Evolutionary conservation across 2,888 invertebrate species (phyloP).

Genomic region (Sturmia bella): DNA sequence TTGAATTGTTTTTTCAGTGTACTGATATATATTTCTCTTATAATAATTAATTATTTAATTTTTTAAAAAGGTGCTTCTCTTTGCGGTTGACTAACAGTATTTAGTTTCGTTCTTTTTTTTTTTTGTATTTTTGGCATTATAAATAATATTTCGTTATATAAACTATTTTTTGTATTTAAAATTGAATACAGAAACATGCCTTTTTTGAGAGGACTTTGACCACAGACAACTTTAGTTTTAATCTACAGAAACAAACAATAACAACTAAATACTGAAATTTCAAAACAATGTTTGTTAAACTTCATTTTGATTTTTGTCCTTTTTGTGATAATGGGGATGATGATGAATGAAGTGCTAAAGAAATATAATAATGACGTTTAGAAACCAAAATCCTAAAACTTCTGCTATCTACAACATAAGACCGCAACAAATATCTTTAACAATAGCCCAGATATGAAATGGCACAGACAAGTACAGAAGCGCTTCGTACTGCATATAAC

Average conservation of each 20-base stretch:
- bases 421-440: conserved; percentile 44
- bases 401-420: conserved; percentile 17
- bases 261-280: conserved; percentile 1
- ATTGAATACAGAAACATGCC: conserved; percentile 29
- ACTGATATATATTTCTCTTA: no score
- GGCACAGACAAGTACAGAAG: no score
- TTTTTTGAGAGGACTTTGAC: conserved; percentile 13
- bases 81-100: no score
- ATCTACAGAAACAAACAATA: neutral
- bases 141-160: conserved; percentile 17
- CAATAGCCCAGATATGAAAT: neutral
- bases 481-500: no score
- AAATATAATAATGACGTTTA: conserved; percentile 31
- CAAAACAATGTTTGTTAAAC: conserved; percentile 14
- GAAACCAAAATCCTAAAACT: conserved; percentile 57
- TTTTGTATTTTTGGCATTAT: conserved; percentile 27
- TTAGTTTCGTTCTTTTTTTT: neutral
- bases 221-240: conserved; percentile 48
- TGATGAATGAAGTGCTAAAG: conserved; percentile 2
- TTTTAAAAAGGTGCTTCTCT: no score
- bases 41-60: no score
- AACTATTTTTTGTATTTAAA: neutral
- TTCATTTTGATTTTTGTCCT: neutral
- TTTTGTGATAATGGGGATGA: neutral
- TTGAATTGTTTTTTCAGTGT: no score